phyloP scores from a whole-genome alignment of 1,140 invertebrate species.

The Tachypleus tridentatus region DNA sequence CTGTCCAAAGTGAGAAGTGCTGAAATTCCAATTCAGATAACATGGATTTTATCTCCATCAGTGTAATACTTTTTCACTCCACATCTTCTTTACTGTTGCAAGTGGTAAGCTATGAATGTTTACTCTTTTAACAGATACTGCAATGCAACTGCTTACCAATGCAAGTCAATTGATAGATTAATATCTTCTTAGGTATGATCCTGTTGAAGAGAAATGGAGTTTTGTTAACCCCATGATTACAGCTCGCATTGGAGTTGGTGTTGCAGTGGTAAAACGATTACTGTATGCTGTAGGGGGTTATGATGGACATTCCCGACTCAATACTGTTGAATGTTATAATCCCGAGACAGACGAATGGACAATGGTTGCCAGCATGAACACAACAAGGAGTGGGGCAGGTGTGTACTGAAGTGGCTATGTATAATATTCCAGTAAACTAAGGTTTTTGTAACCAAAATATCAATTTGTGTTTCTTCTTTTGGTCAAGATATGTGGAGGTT shows the following conservation, averaged over 20 bases:
- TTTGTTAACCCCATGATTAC: slow-evolving; percentile 67
- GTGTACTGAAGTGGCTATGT: slow-evolving; percentile 1
- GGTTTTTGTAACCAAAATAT: slow-evolving; percentile 28
- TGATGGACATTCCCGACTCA: slow-evolving; percentile 94
- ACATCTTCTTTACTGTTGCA: too few species aligned
- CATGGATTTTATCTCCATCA: too few species aligned
- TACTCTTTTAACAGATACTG: too few species aligned
- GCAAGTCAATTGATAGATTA: too few species aligned
- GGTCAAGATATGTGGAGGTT: slow-evolving; percentile 83
- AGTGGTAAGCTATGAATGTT: too few species aligned
- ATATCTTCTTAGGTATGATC: slow-evolving; percentile 56
- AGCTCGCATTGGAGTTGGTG: slow-evolving; percentile 69
- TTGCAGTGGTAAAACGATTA: slow-evolving; percentile 68
- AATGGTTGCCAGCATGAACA: slow-evolving; percentile 58
- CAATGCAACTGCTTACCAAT: too few species aligned
- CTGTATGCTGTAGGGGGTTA: slow-evolving; percentile 91
- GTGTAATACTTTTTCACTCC: too few species aligned
- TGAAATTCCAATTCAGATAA: too few species aligned
- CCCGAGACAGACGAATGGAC: slow-evolving; percentile 74
- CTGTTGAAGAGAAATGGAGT: slow-evolving; percentile 72
- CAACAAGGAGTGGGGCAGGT: slow-evolving; percentile 57
- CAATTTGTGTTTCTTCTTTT: slow-evolving; percentile 69
- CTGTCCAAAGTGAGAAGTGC: too few species aligned
- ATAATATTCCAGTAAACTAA: not conserved
- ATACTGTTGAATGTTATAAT: slow-evolving; percentile 76